phyloP scores from a whole-genome alignment of 35 echinoderm and acorn worm species.

The Lytechinus pictus region DNA sequence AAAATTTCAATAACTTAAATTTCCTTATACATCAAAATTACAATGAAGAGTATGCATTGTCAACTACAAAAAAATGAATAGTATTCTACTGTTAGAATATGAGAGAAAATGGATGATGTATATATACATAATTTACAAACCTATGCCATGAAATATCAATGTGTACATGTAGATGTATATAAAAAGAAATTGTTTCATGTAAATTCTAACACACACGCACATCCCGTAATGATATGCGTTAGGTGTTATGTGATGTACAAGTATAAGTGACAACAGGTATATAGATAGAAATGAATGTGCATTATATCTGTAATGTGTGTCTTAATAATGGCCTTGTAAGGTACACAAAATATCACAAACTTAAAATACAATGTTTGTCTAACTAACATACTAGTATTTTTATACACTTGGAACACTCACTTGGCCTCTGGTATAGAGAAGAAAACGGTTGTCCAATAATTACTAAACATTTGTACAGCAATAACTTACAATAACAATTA shows the following conservation, averaged over 20 bases:
- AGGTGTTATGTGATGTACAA: neutral
- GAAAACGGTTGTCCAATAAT: neutral
- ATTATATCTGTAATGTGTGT: neutral
- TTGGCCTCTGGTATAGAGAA: neutral
- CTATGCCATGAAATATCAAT: neutral
- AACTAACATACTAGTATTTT: neutral
- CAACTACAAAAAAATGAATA: neutral
- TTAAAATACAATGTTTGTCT: neutral
- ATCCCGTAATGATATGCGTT: neutral
- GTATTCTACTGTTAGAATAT: neutral
- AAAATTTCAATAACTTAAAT: slow-evolving; percentile 6
- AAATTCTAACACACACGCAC: neutral
- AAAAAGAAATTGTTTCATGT: neutral
- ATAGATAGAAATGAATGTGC: neutral
- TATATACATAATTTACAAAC: neutral
- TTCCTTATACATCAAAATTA: neutral
- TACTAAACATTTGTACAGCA: neutral
- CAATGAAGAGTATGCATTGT: neutral
- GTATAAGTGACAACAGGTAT: neutral
- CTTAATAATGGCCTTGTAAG: neutral
- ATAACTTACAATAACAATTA: neutral
- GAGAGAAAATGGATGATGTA: neutral
- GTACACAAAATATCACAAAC: neutral
- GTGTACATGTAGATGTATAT: neutral
- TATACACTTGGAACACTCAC: neutral